Evolutionary conservation across 2,797 vertebrate species (phyloP).

Genomic region (Chelon auratus): DNA sequence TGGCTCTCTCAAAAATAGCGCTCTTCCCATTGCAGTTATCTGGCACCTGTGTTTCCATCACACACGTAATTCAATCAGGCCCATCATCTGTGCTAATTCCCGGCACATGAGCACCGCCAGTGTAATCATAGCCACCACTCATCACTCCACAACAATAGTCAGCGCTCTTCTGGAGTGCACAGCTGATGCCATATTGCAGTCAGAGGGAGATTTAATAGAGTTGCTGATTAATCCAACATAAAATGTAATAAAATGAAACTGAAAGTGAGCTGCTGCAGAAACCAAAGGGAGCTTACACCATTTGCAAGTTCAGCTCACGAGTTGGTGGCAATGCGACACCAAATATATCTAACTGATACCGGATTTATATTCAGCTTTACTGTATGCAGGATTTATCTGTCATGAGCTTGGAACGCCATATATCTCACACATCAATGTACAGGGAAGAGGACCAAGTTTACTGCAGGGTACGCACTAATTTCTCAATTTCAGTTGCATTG

Average conservation of each 20-base stretch:
- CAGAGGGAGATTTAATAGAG: conserved; percentile 4
- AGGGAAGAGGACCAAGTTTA: conserved; percentile 45
- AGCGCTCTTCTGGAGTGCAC: conserved; percentile 30
- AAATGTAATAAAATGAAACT: conserved; percentile 23
- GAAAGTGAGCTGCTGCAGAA: conserved; percentile 17
- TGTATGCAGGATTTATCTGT: conserved; percentile 30
- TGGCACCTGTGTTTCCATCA: conserved; percentile 72
- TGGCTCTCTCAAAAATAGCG: conserved; percentile 73
- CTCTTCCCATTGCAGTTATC: conserved; percentile 49
- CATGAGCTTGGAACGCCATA: conserved; percentile 48
- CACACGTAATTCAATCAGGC: conserved; percentile 73
- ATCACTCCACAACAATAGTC: conserved; percentile 66
- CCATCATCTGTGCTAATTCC: conserved; percentile 66
- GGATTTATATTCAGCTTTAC: conserved; percentile 23
- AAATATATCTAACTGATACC: conserved; percentile 27
- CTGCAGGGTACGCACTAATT: conserved; percentile 3
- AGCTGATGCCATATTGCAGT: conserved; percentile 64
- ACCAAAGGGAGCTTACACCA: too few species aligned
- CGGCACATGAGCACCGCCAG: conserved; percentile 64
- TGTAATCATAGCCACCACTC: conserved; percentile 70
- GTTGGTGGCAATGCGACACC: not conserved
- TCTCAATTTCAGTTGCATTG: not conserved
- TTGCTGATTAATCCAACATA: conserved; percentile 12
- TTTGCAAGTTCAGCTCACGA: conserved; percentile 12
- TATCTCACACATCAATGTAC: conserved; percentile 16